These are phyloP conservation scores for Mormyrus proboscirostris DNA, from an alignment of 2,797 vertebrate genomes.

Conservation along the genomic window DNA sequence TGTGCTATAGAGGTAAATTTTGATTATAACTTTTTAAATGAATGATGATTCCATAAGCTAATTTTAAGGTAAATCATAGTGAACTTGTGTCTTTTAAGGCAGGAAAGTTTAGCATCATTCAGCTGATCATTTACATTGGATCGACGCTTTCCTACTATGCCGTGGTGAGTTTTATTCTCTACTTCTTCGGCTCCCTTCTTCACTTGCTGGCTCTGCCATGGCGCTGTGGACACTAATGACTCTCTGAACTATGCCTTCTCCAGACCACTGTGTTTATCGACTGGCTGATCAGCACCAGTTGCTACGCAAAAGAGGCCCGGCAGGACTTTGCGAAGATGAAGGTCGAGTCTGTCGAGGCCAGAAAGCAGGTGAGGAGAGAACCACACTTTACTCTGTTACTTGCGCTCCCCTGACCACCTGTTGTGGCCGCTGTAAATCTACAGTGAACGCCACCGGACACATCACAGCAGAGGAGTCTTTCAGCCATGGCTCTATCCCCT, in stretches of 20 bases:
- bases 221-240: not conserved
- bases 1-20: not conserved
- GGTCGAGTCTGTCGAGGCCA: slow-evolving; percentile 58
- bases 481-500: not conserved
- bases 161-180: slow-evolving; percentile 58
- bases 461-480: slow-evolving; percentile 9
- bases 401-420: not conserved
- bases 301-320: slow-evolving; percentile 53
- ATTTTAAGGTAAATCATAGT: not conserved
- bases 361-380: slow-evolving; percentile 51
- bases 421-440: not conserved
- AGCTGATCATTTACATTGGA: slow-evolving; percentile 67
- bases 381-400: not conserved
- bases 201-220: not conserved
- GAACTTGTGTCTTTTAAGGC: slow-evolving; percentile 55
- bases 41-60: not conserved
- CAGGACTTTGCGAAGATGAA: slow-evolving; percentile 66
- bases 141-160: slow-evolving; percentile 74
- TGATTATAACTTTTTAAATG: not conserved
- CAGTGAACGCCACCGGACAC: not conserved
- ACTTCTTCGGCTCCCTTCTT: not conserved
- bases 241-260: not conserved
- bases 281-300: slow-evolving; percentile 58
- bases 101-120: slow-evolving; percentile 67
- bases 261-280: slow-evolving; percentile 67